Conservation (phyloP, 2,113 vertebrate genomes). For the Regulus satrapa region DNA sequence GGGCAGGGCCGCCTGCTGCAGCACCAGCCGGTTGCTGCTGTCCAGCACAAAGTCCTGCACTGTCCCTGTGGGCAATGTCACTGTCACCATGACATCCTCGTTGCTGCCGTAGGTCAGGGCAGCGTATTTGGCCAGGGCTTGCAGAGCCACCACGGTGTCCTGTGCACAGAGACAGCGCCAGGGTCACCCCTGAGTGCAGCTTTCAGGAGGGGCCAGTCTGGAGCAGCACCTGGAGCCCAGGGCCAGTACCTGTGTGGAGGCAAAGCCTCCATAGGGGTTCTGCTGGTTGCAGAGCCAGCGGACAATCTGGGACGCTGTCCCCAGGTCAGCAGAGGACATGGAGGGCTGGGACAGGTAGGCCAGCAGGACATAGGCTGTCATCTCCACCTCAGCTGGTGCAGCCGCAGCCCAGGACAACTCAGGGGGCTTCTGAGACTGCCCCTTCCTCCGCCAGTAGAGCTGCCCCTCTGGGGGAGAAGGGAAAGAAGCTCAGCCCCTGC, state of each 20-base stretch:
- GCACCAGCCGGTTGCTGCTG: conserved; percentile 72
- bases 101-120: background rate
- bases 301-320: background rate
- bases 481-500: background rate
- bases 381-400: background rate
- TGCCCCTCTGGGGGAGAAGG: background rate
- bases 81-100: background rate
- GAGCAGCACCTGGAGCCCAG: fast-evolving
- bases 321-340: background rate
- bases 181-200: fast-evolving
- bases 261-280: conserved; percentile 27
- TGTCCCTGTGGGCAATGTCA: background rate
- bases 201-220: too few relatives aligned
- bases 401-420: background rate
- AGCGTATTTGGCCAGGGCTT: conserved; percentile 63
- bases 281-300: conserved; percentile 50
- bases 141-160: conserved; percentile 73
- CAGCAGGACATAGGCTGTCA: conserved; percentile 15
- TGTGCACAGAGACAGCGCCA: background rate
- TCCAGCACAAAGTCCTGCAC: conserved; percentile 59
- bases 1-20: conserved; percentile 59
- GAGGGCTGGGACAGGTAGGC: conserved; percentile 1
- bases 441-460: conserved; percentile 18
- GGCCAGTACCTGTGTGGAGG: conserved; percentile 4
- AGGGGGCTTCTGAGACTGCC: background rate